Percentiles rank a stretch among this genome's conserved stretches.
These are phyloP conservation scores for Drosophila santomea DNA, from an alignment of 1,140 invertebrate genomes.

Conservation along the genomic window DNA sequence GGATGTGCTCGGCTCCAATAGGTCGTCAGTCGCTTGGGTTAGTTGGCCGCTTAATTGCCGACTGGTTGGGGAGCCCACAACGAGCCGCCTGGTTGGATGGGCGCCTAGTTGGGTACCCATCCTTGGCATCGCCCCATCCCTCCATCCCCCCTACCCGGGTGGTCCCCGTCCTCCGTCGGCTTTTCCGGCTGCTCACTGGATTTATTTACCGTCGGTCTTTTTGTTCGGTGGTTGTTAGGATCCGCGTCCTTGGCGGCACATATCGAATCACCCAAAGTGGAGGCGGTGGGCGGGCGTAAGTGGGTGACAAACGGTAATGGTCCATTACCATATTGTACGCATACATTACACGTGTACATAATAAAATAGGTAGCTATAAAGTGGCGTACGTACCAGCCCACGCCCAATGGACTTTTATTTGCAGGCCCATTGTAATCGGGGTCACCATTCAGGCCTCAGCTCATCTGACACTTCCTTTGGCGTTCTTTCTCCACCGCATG, in stretches of 20 bases:
- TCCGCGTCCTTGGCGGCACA: slow-evolving; percentile 54
- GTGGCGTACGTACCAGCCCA: slow-evolving; percentile 20
- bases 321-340: slow-evolving; percentile 54
- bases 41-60: slow-evolving; percentile 68
- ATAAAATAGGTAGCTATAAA: slow-evolving; percentile 37
- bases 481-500: background rate
- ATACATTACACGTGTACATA: slow-evolving; percentile 55
- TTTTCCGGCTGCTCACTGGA: slow-evolving; percentile 21
- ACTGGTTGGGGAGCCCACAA: slow-evolving; percentile 44
- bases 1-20: slow-evolving; percentile 69
- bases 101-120: slow-evolving; percentile 20
- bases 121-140: background rate
- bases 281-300: slow-evolving; percentile 21
- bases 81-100: slow-evolving; percentile 72
- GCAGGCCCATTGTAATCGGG: slow-evolving; percentile 36
- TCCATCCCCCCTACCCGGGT: background rate
- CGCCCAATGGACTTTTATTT: slow-evolving; percentile 15
- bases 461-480: slow-evolving; percentile 16
- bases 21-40: slow-evolving; percentile 51
- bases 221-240: slow-evolving; percentile 56
- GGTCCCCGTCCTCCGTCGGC: slow-evolving; percentile 43
- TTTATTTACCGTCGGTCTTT: slow-evolving; percentile 58
- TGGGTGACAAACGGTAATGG: slow-evolving; percentile 55
- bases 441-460: slow-evolving; percentile 27
- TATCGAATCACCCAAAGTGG: slow-evolving; percentile 15